Evolutionary conservation across 2,888 invertebrate genomes (phyloP).

Genomic region (Coelinius sp.): DNA sequence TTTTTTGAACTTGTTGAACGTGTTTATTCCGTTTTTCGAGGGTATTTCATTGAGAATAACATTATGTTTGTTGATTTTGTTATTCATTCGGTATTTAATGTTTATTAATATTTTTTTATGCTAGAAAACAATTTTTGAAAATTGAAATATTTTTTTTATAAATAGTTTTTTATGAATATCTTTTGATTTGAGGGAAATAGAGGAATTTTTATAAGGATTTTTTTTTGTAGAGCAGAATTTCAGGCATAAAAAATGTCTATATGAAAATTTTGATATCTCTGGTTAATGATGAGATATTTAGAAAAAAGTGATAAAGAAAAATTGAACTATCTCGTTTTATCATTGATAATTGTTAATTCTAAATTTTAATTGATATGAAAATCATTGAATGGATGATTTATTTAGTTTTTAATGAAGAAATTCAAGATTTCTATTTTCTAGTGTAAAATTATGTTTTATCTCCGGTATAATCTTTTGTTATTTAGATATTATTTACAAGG

Average conservation of each 20-base stretch:
- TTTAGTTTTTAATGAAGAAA: neutral
- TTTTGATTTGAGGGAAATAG: neutral
- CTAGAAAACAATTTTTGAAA: no score
- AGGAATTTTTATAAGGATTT: neutral
- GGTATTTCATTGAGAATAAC: no score
- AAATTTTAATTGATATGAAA: neutral
- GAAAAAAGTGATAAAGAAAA: no score
- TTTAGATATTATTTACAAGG: constrained; percentile 28
- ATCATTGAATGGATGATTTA: neutral
- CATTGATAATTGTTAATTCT: neutral
- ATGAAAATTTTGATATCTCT: neutral
- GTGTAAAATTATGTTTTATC: neutral
- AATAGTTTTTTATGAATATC: no score
- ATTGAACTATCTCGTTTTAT: neutral
- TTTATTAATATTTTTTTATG: no score
- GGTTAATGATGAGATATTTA: no score
- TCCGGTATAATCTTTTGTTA: neutral
- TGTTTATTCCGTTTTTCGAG: no score
- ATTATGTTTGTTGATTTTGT: no score
- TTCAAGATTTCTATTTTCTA: neutral
- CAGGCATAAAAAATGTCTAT: neutral
- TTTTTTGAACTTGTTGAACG: no score
- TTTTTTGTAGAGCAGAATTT: neutral
- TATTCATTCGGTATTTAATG: no score
- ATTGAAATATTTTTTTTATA: no score